Evolutionary conservation across 2,113 vertebrate genomes (phyloP).

Genomic region (Vicugna pacos): DNA sequence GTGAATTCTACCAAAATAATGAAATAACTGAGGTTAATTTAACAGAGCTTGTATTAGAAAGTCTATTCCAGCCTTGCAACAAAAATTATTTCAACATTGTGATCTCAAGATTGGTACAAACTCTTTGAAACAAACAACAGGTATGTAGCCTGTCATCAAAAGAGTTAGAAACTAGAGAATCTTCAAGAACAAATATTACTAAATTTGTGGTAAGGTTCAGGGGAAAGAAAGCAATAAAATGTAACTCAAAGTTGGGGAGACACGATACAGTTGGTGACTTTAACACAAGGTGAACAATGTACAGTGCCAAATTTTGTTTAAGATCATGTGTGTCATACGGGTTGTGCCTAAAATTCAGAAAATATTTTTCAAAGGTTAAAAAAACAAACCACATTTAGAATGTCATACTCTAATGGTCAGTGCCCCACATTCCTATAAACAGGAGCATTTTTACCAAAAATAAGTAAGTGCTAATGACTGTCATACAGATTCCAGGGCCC

Average conservation of each 20-base stretch:
- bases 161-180: not conserved
- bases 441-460: constrained; percentile 45
- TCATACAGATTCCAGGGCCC: not conserved
- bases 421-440: not conserved
- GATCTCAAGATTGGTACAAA: not conserved
- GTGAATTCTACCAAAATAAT: not conserved
- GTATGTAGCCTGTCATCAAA: not conserved
- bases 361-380: constrained; percentile 24
- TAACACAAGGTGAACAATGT: not conserved
- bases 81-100: not conserved
- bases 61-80: not conserved
- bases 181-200: not conserved
- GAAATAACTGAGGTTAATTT: not conserved
- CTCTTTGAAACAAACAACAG: not conserved
- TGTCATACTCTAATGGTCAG: not conserved
- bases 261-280: not conserved
- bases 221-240: not conserved
- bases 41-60: not conserved
- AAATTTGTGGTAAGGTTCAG: not conserved
- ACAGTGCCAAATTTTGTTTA: not conserved
- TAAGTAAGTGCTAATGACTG: not conserved
- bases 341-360: not conserved
- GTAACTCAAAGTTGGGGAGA: not conserved
- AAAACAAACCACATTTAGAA: not conserved
- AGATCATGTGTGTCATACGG: not conserved